Conservation (phyloP, 2,113 vertebrate species). For the Psittacula cyanocephala region DNA sequence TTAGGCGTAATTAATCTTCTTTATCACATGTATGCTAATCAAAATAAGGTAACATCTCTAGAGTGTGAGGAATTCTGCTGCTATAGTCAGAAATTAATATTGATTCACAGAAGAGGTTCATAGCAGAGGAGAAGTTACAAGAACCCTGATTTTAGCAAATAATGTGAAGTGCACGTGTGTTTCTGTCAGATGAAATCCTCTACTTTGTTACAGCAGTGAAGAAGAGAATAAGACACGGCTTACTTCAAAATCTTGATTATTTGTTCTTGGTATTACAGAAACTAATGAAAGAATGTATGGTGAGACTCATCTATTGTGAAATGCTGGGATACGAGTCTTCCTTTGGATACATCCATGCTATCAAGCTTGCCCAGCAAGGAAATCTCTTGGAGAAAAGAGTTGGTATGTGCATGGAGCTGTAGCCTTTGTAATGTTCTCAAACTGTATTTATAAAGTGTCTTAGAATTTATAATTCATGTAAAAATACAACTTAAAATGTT, state of each 20-base stretch:
- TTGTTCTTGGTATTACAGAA: constrained; percentile 77
- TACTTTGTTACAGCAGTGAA: neutral
- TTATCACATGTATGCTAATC: neutral
- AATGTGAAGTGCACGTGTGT: accelerated
- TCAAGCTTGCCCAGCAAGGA: constrained; percentile 97
- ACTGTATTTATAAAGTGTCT: neutral
- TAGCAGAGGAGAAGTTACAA: accelerated
- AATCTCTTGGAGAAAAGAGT: constrained; percentile 94
- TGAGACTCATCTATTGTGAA: constrained; percentile 95
- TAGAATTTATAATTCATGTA: neutral
- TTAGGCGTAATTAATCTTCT: neutral
- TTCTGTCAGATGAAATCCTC: neutral
- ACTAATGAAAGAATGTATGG: constrained; percentile 97
- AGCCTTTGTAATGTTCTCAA: neutral
- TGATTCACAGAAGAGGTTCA: neutral
- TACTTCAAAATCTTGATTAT: neutral
- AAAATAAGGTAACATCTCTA: neutral
- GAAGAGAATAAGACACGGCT: neutral
- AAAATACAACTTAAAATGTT: neutral
- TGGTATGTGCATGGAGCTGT: constrained; percentile 77
- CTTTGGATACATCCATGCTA: constrained; percentile 96
- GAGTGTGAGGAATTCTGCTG: neutral
- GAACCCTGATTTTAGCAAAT: neutral
- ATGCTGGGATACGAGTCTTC: constrained; percentile 96
- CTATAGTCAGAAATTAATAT: neutral